Percentiles rank a stretch among this genome's conserved stretches.
phyloP scores from a whole-genome alignment of 2,888 invertebrate genomes.

The Drosophila austrosaltans region DNA sequence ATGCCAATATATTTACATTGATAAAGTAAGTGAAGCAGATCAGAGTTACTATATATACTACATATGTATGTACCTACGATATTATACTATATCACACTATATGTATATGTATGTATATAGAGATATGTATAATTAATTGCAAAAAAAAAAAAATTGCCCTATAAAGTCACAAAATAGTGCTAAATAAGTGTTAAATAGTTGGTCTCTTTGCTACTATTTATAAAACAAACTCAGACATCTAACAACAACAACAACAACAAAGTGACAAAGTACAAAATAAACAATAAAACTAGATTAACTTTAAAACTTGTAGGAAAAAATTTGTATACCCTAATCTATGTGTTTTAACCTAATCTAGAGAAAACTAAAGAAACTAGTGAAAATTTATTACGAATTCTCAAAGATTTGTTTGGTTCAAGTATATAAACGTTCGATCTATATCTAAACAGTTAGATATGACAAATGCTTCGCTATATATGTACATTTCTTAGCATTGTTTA shows the following conservation, averaged over 20 bases:
- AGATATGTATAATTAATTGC: background rate
- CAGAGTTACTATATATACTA: background rate
- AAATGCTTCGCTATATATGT: no score
- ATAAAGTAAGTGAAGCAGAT: background rate
- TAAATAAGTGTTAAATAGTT: conserved; percentile 15
- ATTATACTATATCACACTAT: background rate
- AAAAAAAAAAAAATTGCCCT: background rate
- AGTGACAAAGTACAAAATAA: background rate
- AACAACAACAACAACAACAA: background rate
- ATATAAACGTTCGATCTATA: no score
- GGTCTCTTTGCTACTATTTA: conserved; percentile 7
- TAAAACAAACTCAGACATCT: background rate
- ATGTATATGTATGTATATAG: no score
- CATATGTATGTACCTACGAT: background rate
- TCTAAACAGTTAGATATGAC: no score
- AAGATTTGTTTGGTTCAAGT: no score
- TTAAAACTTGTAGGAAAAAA: no score
- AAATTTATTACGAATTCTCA: no score
- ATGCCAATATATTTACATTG: conserved; percentile 1
- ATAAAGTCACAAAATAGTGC: background rate
- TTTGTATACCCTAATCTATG: no score
- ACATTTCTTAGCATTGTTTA: no score
- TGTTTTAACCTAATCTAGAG: no score
- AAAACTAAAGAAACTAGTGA: no score
- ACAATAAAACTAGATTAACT: background rate